phyloP scores from a whole-genome alignment of 2,888 invertebrate species.

The Tolmerus cingulatus region DNA sequence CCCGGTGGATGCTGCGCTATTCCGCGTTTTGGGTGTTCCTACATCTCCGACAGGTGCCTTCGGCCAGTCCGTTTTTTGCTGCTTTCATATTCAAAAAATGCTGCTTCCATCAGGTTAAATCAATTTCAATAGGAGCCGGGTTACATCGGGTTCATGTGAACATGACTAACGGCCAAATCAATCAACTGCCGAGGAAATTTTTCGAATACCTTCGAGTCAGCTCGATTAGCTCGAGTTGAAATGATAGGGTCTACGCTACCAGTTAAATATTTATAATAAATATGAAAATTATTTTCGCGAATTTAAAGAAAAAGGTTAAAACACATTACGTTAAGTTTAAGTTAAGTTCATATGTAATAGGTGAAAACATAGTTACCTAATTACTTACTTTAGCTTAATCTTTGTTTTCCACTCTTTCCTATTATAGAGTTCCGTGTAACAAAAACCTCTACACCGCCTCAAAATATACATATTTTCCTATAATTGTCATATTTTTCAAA shows the following conservation, averaged over 20 bases:
- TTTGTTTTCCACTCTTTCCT: too few species aligned
- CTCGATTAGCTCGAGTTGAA: background rate
- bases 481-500: too few species aligned
- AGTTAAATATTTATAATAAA: too few species aligned
- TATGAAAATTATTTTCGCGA: too few species aligned
- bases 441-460: too few species aligned
- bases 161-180: conserved; percentile 39
- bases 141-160: conserved; percentile 31
- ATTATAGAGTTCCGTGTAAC: too few species aligned
- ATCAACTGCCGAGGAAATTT: conserved; percentile 35
- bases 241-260: background rate
- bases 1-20: conserved; percentile 28
- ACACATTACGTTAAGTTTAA: too few species aligned
- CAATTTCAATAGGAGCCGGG: conserved; percentile 41
- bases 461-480: too few species aligned
- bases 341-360: too few species aligned
- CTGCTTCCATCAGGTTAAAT: conserved; percentile 37
- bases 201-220: conserved; percentile 8
- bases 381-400: too few species aligned
- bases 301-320: too few species aligned
- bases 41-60: conserved; percentile 47
- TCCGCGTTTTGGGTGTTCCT: conserved; percentile 46
- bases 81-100: conserved; percentile 29
- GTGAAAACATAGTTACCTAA: too few species aligned
- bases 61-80: conserved; percentile 23